Base-by-base conservation (phyloP, 2,888 invertebrate genomes). In the Caenorhabditis sinica region DNA sequence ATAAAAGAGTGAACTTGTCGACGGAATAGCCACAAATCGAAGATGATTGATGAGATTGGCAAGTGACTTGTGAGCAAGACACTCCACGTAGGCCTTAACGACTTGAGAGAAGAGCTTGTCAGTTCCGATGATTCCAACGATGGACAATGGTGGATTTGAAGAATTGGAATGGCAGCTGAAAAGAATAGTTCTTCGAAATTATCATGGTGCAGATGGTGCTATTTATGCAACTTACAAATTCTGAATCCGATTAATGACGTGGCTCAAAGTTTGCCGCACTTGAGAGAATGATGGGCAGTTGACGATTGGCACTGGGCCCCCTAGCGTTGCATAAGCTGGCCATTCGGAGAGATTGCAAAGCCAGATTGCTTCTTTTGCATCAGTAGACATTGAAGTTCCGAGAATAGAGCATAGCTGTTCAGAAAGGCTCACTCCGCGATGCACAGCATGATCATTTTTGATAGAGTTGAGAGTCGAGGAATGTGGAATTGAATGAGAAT, bases 131-230 rank as follows among this genome's bases (percentile, higher is more conserved):
- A 93, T 83, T 51, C 92, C 91, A 61, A 93, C 82, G 51, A 85
- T 74, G 3, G 89, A 88, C 20, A 89, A 68, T 4, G 89, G 87
- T 0, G 93, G 93, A 28, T 91, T 82, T 9, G 82, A 82, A 2
- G 92, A 91, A 75, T 93, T 93, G 20, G 90, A 85, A 72, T 93
- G 92, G 82, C 93, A 93, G 76, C 91, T 91, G 82, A 65, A 90
- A 83, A 56, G 17, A 28, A 30, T n/a, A 45, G 3, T 8, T 23
- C n/a, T 2, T n/a, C n/a, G n/a, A 9, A 60, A 30, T 9, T 13
- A 40, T 40, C 11, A 40, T 40, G 40, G 20, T 56, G 30, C 13
- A 9, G 33, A 11, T 1, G 4, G 49, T 20, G 20, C 45, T 17
- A 45, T 3, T n/a, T 2, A 40, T 13, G 9, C 6, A 30, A 80